Evolutionary conservation across 2,797 vertebrate genomes (phyloP).

Genomic region (Cephalopachus bancanus): DNA sequence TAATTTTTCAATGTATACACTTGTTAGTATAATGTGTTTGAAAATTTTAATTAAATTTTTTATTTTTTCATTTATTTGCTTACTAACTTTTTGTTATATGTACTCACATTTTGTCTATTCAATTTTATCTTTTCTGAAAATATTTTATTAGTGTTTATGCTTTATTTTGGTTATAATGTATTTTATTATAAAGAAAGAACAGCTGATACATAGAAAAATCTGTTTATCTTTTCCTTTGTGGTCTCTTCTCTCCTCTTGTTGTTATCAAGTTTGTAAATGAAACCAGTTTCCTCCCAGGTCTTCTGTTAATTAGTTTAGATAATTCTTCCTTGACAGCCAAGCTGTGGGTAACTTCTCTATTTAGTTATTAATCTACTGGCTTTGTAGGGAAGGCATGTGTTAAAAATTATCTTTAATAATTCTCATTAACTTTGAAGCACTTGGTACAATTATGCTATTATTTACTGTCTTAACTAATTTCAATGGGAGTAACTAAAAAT

Average conservation of each 20-base stretch:
- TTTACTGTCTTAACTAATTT: slow-evolving; percentile 67
- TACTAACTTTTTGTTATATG: not conserved
- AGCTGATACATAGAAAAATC: not conserved
- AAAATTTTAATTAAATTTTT: not conserved
- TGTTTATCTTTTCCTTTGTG: slow-evolving; percentile 54
- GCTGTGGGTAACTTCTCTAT: slow-evolving; percentile 36
- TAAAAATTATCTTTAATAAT: slow-evolving; percentile 74
- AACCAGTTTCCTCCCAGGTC: slow-evolving; percentile 32
- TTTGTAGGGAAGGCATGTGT: slow-evolving; percentile 42
- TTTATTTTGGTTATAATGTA: slow-evolving; percentile 32
- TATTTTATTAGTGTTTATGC: not conserved
- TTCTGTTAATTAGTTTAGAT: slow-evolving; percentile 74
- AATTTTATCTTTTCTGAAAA: slow-evolving; percentile 55
- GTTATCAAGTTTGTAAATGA: slow-evolving; percentile 72
- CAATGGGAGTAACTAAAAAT: slow-evolving; percentile 66
- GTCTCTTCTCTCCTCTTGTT: not conserved
- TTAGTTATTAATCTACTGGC: slow-evolving; percentile 70
- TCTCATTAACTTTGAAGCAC: slow-evolving; percentile 72
- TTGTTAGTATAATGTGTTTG: not conserved
- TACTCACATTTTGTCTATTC: not conserved
- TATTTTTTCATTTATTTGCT: slow-evolving; percentile 2
- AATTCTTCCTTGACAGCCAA: slow-evolving; percentile 73
- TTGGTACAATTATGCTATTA: slow-evolving; percentile 49
- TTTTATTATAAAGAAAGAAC: slow-evolving; percentile 39
- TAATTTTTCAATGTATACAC: slow-evolving; percentile 1